Evolutionary conservation across 2,797 vertebrate species (phyloP).

Genomic region (Erpetoichthys calabaricus): DNA sequence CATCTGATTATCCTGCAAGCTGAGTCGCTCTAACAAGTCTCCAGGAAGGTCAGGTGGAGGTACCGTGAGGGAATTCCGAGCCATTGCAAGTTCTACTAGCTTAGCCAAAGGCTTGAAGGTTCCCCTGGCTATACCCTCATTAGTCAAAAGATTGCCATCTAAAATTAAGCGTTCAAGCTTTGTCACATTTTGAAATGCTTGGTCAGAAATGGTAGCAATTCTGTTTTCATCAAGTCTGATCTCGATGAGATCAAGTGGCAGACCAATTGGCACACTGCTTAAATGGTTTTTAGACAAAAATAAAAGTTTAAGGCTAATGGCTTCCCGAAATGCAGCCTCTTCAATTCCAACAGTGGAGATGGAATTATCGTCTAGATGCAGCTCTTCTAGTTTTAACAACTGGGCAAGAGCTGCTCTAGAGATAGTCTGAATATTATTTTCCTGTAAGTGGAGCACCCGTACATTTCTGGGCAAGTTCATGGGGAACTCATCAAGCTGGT

Average conservation of each 20-base stretch:
- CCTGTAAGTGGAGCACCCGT: constrained; percentile 79
- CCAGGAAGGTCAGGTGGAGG: constrained; percentile 73
- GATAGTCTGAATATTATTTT: constrained; percentile 93
- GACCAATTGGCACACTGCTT: constrained; percentile 84
- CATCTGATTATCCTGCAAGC: constrained; percentile 89
- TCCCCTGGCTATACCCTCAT: constrained; percentile 72
- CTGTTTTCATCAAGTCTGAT: constrained; percentile 81
- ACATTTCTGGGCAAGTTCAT: constrained; percentile 86
- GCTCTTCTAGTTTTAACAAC: constrained; percentile 76
- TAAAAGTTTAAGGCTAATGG: constrained; percentile 73
- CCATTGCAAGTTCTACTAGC: constrained; percentile 78
- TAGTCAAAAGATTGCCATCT: constrained; percentile 81
- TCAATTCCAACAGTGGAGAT: constrained; percentile 88
- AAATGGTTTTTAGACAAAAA: constrained; percentile 90
- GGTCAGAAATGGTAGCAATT: constrained; percentile 75
- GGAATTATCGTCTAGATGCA: constrained; percentile 86
- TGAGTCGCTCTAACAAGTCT: constrained; percentile 68
- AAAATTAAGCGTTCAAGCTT: constrained; percentile 71
- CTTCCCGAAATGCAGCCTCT: constrained; percentile 82
- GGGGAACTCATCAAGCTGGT: constrained; percentile 87
- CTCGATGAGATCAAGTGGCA: constrained; percentile 74
- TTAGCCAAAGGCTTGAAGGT: constrained; percentile 74
- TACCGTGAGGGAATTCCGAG: constrained; percentile 74
- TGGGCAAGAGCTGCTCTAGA: constrained; percentile 73
- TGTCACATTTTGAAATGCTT: constrained; percentile 77